Evolutionary conservation across 2,888 invertebrate species (phyloP).

Genomic region (Xylota sylvarum): DNA sequence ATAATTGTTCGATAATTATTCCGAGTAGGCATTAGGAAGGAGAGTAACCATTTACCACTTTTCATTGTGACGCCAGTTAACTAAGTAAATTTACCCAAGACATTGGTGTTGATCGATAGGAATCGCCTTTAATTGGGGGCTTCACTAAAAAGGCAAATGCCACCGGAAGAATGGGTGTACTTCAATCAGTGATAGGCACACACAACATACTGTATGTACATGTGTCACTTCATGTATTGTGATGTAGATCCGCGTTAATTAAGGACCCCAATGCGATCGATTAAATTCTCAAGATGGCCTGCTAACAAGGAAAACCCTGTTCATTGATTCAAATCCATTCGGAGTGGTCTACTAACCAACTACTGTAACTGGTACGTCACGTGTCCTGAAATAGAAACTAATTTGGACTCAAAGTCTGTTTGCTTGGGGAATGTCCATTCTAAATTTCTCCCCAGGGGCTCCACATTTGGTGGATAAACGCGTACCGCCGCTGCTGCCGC

Average conservation of each 20-base stretch:
- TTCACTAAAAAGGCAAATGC: conserved; percentile 28
- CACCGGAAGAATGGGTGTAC: conserved; percentile 5
- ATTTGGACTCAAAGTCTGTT: conserved; percentile 55
- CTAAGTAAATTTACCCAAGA: conserved; percentile 63
- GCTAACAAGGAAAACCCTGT: conserved; percentile 30
- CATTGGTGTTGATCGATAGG: conserved; percentile 56
- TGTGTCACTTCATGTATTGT: conserved; percentile 17
- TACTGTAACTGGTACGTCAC: conserved; percentile 26
- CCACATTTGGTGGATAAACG: conserved; percentile 53
- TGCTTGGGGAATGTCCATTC: conserved; percentile 47
- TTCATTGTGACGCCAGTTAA: conserved; percentile 43
- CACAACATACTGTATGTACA: conserved; percentile 3
- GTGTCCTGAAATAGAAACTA: conserved; percentile 53
- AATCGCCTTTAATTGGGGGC: conserved; percentile 58
- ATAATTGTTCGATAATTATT: conserved; percentile 73
- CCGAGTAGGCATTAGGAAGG: conserved; percentile 44
- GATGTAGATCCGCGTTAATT: conserved; percentile 45
- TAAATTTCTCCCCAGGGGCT: conserved; percentile 62
- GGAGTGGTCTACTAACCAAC: conserved; percentile 37
- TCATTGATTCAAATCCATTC: conserved; percentile 31
- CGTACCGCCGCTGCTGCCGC: conserved; percentile 37
- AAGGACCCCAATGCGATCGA: conserved; percentile 29
- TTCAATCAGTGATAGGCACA: neutral
- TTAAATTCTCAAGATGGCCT: conserved; percentile 52
- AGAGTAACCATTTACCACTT: conserved; percentile 27